phyloP scores from a whole-genome alignment of 2,113 vertebrate genomes.

The Campylomormyrus tamandua region DNA sequence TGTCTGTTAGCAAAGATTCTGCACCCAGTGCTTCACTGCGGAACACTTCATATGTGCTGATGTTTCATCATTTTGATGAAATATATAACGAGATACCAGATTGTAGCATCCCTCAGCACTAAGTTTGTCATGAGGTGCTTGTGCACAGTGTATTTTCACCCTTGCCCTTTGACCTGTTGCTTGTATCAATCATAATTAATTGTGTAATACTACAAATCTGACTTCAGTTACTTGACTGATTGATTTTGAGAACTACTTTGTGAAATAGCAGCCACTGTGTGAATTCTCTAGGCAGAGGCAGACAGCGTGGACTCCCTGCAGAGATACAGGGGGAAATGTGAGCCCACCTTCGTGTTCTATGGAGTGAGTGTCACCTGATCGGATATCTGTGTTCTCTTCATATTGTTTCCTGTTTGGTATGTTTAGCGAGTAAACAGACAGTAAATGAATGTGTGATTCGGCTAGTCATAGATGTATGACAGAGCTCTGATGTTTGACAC shows the following conservation, averaged over 20 bases:
- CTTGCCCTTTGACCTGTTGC: neutral
- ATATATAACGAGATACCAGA: neutral
- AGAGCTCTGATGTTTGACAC: neutral
- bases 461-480: neutral
- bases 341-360: slow-evolving; percentile 87
- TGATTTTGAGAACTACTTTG: neutral
- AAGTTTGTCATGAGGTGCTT: neutral
- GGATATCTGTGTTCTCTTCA: neutral
- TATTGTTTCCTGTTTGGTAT: neutral
- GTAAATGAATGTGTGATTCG: neutral
- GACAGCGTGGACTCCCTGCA: slow-evolving; percentile 77
- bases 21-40: neutral
- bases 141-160: neutral
- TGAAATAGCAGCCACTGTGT: neutral
- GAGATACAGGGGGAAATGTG: slow-evolving; percentile 76
- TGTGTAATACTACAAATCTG: neutral
- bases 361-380: slow-evolving; percentile 61
- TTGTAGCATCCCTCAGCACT: neutral
- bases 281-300: slow-evolving; percentile 70
- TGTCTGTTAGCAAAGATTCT: neutral
- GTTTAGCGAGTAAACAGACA: neutral
- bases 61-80: neutral
- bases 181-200: neutral
- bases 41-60: neutral
- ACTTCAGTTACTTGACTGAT: neutral